Conservation (phyloP, 2,797 vertebrate species). For the Halcyon smyrnensis region DNA sequence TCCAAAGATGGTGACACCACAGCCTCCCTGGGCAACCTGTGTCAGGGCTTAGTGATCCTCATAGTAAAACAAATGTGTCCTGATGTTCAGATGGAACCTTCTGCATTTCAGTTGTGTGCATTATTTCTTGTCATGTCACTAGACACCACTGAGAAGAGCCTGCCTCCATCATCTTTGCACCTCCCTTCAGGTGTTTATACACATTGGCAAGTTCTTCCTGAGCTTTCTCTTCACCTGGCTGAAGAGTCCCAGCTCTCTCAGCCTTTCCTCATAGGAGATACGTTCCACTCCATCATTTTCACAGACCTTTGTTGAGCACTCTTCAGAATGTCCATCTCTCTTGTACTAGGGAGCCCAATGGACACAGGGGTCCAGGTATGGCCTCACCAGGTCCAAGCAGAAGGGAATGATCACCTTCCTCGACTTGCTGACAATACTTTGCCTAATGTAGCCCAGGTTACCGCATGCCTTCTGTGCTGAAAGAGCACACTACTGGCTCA, state of each 20-base stretch:
- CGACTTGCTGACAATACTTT: background rate
- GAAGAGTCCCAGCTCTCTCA: background rate
- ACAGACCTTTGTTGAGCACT: background rate
- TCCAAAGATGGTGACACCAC: background rate
- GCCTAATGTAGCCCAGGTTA: background rate
- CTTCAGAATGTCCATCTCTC: background rate
- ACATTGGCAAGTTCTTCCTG: no score
- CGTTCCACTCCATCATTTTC: background rate
- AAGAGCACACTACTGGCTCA: background rate
- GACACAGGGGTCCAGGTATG: no score
- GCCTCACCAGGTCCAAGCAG: no score
- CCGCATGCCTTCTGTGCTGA: fast-evolving
- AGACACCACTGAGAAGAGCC: no score
- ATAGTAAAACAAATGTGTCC: background rate
- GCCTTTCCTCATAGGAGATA: background rate
- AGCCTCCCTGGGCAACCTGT: background rate
- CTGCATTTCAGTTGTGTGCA: background rate
- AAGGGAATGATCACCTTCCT: no score
- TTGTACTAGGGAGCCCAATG: no score
- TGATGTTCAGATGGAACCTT: background rate
- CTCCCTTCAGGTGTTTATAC: no score
- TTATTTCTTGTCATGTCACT: background rate
- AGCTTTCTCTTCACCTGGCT: background rate
- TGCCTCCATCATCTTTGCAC: no score
- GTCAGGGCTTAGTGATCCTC: no score